A percentile compares a stretch with the other conserved stretches of the same genome.
These are phyloP conservation scores for Drosophila busckii DNA, from an alignment of 1,140 invertebrate species.

Conservation along the genomic window DNA sequence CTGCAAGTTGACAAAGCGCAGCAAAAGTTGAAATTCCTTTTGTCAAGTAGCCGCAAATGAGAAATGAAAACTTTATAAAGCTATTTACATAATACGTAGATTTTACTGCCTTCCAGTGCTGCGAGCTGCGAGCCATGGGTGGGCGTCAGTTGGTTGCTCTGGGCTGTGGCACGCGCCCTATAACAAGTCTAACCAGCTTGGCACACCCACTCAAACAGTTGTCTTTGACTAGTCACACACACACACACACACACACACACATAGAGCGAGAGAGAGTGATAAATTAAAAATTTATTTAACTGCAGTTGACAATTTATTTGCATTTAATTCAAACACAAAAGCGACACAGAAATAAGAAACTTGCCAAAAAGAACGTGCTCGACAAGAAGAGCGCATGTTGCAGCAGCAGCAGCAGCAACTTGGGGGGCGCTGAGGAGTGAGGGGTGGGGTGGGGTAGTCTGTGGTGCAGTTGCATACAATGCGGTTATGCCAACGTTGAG, in stretches of 20 bases:
- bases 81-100: background rate
- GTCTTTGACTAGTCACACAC: conserved; percentile 1
- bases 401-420: conserved; percentile 2
- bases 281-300: conserved; percentile 75
- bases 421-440: background rate
- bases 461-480: conserved; percentile 30
- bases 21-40: too few species aligned
- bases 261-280: conserved; percentile 51
- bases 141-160: too few species aligned
- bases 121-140: too few species aligned
- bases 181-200: too few species aligned
- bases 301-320: conserved; percentile 75
- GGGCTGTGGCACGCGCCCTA: conserved; percentile 10
- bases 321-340: conserved; percentile 71
- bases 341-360: conserved; percentile 22
- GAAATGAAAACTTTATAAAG: background rate
- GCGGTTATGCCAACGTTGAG: conserved; percentile 48
- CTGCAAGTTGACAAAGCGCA: too few species aligned
- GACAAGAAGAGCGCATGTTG: conserved; percentile 17
- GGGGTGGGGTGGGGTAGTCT: background rate
- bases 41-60: too few species aligned
- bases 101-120: background rate
- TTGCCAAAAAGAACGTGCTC: conserved; percentile 25
- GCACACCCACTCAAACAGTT: too few species aligned
- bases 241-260: conserved; percentile 1